Conservation (phyloP, 2,113 vertebrate genomes). For the pig (Sus scrofa) region T2T-Sscrofa CM000812.6:24806001-24806500, state of each 20-base stretch:
- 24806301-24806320: constrained; percentile 42
- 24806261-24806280: constrained; percentile 45
- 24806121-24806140: constrained; percentile 21
- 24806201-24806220: constrained; percentile 20
- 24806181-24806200: neutral
- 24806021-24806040: neutral
- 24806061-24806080: neutral
- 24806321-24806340: neutral
- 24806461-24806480: constrained; percentile 44
- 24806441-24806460: constrained; percentile 46
- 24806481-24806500: constrained; percentile 53
- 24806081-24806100: neutral
- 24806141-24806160: neutral
- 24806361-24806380: neutral
- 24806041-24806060: neutral
- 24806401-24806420: constrained; percentile 23
- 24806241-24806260: neutral
- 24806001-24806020: neutral
- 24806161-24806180: neutral
- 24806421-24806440: constrained; percentile 54
- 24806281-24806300: constrained; percentile 23
- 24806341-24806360: neutral
- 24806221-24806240: neutral
- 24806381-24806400: neutral
- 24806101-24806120: constrained; percentile 45